Conservation (phyloP, 2,797 vertebrate species). For the Mastacembelus armatus region DNA sequence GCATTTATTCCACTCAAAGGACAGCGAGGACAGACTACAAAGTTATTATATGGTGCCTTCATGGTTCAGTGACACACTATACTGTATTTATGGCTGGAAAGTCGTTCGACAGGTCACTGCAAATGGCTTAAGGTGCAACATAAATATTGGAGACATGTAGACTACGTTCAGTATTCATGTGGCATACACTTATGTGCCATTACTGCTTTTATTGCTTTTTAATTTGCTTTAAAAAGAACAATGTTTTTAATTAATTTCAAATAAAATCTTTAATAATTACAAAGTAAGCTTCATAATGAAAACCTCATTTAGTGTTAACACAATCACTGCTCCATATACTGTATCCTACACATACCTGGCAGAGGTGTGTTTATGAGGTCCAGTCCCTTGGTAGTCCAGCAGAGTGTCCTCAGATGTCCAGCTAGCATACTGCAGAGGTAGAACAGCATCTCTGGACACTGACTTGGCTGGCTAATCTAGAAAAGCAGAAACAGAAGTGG, state of each 20-base stretch:
- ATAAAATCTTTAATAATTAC: background rate
- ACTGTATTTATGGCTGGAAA: slow-evolving; percentile 19
- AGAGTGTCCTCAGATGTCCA: slow-evolving; percentile 85
- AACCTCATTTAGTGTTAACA: no score
- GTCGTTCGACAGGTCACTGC: background rate
- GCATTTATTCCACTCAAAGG: slow-evolving; percentile 33
- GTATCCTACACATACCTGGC: slow-evolving; percentile 70
- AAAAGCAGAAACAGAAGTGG: slow-evolving; percentile 13
- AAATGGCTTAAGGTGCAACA: slow-evolving; percentile 10
- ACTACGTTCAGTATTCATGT: slow-evolving; percentile 19
- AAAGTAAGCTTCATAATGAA: background rate
- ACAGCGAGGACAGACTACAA: slow-evolving; percentile 22
- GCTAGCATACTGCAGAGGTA: slow-evolving; percentile 91
- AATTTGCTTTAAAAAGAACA: background rate
- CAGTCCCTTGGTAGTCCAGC: slow-evolving; percentile 80
- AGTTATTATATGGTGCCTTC: slow-evolving; percentile 15
- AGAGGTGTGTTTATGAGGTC: slow-evolving; percentile 66
- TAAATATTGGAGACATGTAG: slow-evolving; percentile 18
- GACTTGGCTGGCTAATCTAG: slow-evolving; percentile 85
- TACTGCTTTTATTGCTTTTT: no score
- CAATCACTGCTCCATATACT: no score
- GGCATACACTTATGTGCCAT: background rate
- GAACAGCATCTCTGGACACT: slow-evolving; percentile 87
- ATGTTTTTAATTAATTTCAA: background rate
- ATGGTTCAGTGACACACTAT: slow-evolving; percentile 14